Conservation (phyloP, 2,888 invertebrate genomes). For the Ischnura elegans region DNA sequence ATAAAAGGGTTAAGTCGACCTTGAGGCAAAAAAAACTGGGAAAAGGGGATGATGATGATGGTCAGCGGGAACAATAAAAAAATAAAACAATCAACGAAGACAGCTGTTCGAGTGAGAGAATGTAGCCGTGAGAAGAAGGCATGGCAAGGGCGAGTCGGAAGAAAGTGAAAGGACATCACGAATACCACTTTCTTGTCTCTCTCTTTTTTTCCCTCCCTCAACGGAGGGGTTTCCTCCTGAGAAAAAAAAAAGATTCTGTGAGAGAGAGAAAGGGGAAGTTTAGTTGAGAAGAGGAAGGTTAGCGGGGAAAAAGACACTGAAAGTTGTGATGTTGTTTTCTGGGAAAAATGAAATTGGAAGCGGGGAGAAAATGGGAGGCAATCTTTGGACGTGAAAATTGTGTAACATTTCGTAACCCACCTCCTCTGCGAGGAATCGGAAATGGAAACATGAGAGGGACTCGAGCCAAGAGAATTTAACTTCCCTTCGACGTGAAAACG, state of each 20-base stretch:
- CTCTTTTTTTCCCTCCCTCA: neutral
- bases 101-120: neutral
- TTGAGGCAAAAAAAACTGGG: neutral
- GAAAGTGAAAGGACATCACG: constrained; percentile 1
- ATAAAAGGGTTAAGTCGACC: neutral
- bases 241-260: too few relatives aligned
- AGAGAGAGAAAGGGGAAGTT: neutral
- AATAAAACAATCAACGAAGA: neutral
- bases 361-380: neutral
- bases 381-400: neutral
- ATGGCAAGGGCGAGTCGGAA: neutral
- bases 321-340: constrained; percentile 59
- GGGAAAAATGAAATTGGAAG: constrained; percentile 13
- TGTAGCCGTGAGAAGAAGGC: neutral
- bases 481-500: neutral
- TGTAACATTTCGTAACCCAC: neutral
- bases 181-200: neutral
- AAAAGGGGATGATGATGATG: neutral
- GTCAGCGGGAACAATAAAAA: neutral
- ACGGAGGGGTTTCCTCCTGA: neutral
- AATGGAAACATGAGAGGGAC: neutral
- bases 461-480: neutral
- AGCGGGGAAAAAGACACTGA: constrained; percentile 32
- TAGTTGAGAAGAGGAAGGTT: neutral
- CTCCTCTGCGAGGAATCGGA: neutral